Evolutionary conservation across 2,888 invertebrate species (phyloP), one percentile per base, ranked within the genome.

Genomic region (Stenotaenia linearis): DNA sequence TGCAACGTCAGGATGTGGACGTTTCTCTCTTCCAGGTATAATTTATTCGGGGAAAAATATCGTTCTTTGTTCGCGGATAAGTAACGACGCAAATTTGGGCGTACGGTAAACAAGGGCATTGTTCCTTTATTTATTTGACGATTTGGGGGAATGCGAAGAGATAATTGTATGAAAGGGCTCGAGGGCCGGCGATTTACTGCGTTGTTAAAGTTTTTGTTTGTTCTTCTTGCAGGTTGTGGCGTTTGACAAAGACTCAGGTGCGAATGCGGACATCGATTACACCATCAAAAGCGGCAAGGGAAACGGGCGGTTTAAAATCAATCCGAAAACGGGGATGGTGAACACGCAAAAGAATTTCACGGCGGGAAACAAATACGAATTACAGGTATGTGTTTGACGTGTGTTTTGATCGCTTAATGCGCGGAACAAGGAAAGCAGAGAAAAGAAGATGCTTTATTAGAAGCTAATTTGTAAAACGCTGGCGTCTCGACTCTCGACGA

Each of bases 231-330:
- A 91, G 91, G 89, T 92, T 18, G 88, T 90, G 81, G 96, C 96
- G 0, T 92, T 91, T 81, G 97, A 97, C 88, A 89, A 92, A 35
- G 97, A 97, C 86, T 91, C 92, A 81, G 92, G 90, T 25, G 89
- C 90, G 80, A 96, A 96, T 88, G 94, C 84, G 4, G 90, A 91
- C 83, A 90, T 97, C 82, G 91, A 91, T 25, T 97, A 96, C 89
- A 91, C 92, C 78, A 83, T 92, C 77, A 92, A 91, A 85, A 91
- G 93, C 15, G 93, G 93, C 15, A 90, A 91, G 82, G 92, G 92
- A 78, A 92, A 92, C 83, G 92, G 92, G 32, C 91, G 91, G 85
- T 93, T 97, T 88, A 92, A 91, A 82, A 93, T 97, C 82, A 91
- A 95, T 87, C 91, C 92, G 23, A 88, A 88, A 83, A 92, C 92